Evolutionary conservation across 2,797 vertebrate species (phyloP).

Genomic region (Iguana delicatissima): DNA sequence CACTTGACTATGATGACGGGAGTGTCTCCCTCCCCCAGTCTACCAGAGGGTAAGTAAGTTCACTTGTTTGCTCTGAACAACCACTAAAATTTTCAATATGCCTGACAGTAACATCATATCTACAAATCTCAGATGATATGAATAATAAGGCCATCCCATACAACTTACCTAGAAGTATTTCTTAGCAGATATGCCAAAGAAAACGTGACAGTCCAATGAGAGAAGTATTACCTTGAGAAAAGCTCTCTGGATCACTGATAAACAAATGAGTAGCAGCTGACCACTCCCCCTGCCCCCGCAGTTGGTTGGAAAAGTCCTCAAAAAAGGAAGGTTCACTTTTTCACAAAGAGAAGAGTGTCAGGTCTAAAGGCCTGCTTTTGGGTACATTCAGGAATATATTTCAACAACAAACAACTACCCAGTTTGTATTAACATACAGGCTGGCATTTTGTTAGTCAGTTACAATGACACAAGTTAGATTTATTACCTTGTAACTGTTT

Average conservation of each 20-base stretch:
- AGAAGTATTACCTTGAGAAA: background rate
- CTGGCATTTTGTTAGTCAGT: too few relatives aligned
- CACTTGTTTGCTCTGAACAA: background rate
- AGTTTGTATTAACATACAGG: too few relatives aligned
- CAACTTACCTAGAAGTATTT: background rate
- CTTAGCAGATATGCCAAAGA: background rate
- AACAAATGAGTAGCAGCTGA: too few relatives aligned
- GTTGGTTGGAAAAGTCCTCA: background rate
- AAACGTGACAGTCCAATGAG: background rate
- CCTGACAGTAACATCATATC: too few relatives aligned
- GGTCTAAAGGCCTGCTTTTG: background rate
- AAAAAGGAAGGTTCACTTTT: background rate
- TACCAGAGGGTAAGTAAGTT: background rate
- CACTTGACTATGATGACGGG: background rate
- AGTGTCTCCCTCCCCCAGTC: too few relatives aligned
- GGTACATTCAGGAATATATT: too few relatives aligned
- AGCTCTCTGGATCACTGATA: background rate
- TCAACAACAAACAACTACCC: too few relatives aligned
- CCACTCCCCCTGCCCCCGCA: too few relatives aligned
- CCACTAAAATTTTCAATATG: background rate
- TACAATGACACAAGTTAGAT: too few relatives aligned
- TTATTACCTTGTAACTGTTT: too few relatives aligned
- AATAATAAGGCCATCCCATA: background rate
- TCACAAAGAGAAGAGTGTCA: background rate
- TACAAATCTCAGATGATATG: background rate